Evolutionary conservation across 2,113 vertebrate genomes (phyloP), one percentile per base, ranked within the genome.

Genomic region (Sakesphorus luctuosus): DNA sequence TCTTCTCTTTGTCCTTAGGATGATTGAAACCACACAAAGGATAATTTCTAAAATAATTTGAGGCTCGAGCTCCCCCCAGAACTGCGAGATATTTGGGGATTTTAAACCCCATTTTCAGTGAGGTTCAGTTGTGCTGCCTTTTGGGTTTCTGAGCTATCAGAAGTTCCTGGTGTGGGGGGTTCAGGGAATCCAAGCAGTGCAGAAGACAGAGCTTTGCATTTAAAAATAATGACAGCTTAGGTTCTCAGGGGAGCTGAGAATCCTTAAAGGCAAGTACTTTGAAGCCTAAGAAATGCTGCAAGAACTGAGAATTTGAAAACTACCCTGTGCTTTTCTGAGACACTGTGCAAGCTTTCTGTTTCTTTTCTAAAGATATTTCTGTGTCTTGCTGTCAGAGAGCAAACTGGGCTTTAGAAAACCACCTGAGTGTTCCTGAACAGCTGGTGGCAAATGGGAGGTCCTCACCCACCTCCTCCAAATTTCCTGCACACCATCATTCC

Each of bases 221-320:
- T 89, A 10, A 90, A 96, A 93, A 90, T 90, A 80, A 86, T 40
- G 76, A 86, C 43, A 89, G 38, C 68, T 77, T 24, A 55, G 52
- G 50, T 53, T 93, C 85, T 80, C 46, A 1, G 46, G 68, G 28
- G 8, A 16, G 40, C 31, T 31, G 35, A 31, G 52, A 92, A 36
- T 55, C 59, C 84, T 88, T 50, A 84, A 94, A 92, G 46, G 25
- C 66, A 88, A 84, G 29, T 26, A 74, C 67, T 90, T 89, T 90
- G 65, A 90, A 90, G 73, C 31, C 18, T 89, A 36, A 74, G 72
- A 80, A 92, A 43, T 15, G 13, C 53, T 84, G 18, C 66, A 77
- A 67, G 55, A 77, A 63, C 55, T 50, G n/a, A 55, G 55, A 77
- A 35, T n/a, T 93, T 3, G 1, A 61, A 85, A 76, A 52, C 29